A percentile compares a stretch with the other conserved stretches of the same genome.
Evolutionary conservation across 2,888 invertebrate genomes (phyloP).

Genomic region (Apantesis nais): DNA sequence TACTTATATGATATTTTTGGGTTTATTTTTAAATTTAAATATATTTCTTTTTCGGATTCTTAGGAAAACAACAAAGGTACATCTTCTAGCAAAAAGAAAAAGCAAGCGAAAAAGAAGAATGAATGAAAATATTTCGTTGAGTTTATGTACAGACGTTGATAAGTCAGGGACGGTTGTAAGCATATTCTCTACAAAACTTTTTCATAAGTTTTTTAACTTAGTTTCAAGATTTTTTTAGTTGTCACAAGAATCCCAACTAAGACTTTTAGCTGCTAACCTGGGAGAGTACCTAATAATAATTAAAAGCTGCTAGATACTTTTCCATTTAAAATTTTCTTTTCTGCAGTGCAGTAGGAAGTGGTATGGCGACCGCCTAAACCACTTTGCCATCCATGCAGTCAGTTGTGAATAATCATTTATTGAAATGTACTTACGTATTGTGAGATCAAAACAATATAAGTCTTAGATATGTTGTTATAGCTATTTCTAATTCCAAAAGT

Average conservation of each 20-base stretch:
- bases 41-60: no score
- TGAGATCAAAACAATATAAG: neutral
- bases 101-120: neutral
- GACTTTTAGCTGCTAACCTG: neutral
- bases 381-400: no score
- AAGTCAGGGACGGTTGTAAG: neutral
- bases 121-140: neutral
- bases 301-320: neutral
- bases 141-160: neutral
- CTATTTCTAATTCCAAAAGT: conserved; percentile 1
- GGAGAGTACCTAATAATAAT: neutral
- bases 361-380: no score
- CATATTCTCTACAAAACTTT: neutral
- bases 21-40: no score
- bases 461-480: neutral
- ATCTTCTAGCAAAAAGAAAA: no score
- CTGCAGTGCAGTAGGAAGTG: no score
- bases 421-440: neutral
- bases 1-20: no score
- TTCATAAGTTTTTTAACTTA: neutral
- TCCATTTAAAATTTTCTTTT: neutral
- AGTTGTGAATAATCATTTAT: neutral
- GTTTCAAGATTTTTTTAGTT: neutral
- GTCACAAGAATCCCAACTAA: neutral
- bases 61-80: no score